Conservation (phyloP, 1,140 invertebrate genomes). For the Odontomachus brunneus region DNA sequence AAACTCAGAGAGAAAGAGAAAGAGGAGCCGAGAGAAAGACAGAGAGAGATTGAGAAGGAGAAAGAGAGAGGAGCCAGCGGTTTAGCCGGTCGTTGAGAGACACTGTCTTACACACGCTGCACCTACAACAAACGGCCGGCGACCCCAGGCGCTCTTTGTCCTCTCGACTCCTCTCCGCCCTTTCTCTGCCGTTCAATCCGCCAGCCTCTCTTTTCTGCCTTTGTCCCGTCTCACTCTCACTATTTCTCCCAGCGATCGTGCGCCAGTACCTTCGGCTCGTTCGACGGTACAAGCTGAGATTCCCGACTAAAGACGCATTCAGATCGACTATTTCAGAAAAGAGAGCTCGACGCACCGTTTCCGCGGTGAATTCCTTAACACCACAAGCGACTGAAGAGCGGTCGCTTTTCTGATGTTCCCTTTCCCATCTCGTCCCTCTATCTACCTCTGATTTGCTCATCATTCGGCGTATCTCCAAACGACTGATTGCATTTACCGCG, state of each 20-base stretch:
- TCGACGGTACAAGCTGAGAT: slow-evolving; percentile 15
- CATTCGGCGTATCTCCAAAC: not conserved
- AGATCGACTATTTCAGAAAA: slow-evolving; percentile 12
- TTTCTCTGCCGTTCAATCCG: not conserved
- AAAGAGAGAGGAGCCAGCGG: not conserved
- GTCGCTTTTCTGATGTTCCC: not conserved
- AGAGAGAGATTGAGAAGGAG: not conserved
- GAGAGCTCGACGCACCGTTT: not conserved
- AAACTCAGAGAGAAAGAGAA: not conserved
- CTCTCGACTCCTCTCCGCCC: slow-evolving; percentile 62
- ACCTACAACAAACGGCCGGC: slow-evolving; percentile 76
- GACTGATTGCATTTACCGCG: not conserved
- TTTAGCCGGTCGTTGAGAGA: slow-evolving; percentile 41
- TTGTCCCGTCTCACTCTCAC: slow-evolving; percentile 53
- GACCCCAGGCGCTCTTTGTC: slow-evolving; percentile 76
- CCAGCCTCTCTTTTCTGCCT: slow-evolving; percentile 47
- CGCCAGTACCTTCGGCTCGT: slow-evolving; percentile 38
- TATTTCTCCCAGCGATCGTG: slow-evolving; percentile 38
- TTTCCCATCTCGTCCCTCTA: no score
- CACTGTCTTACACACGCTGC: slow-evolving; percentile 66
- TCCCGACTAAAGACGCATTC: slow-evolving; percentile 37
- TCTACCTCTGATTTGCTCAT: not conserved
- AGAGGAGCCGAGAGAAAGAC: not conserved
- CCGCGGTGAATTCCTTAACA: not conserved
- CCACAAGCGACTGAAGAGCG: not conserved